These are phyloP conservation scores for Ateles fusciceps DNA, from an alignment of 2,797 vertebrate species.

Conservation along the genomic window DNA sequence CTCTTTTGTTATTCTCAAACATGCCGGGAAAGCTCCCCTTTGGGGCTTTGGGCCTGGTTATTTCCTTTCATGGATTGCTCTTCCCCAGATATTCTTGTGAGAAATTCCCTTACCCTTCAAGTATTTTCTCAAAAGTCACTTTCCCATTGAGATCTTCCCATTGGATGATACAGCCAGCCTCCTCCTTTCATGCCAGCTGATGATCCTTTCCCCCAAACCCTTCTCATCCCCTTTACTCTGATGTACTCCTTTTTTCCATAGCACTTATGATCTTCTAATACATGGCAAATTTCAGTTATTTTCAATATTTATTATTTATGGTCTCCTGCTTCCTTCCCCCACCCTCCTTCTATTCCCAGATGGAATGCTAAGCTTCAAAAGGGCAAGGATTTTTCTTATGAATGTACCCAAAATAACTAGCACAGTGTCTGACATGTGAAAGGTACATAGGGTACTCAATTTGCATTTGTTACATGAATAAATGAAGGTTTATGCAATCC, in stretches of 20 bases:
- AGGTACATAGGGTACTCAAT: neutral
- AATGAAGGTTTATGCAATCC: neutral
- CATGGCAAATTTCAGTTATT: neutral
- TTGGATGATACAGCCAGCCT: neutral
- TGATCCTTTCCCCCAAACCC: neutral
- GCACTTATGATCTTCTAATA: neutral
- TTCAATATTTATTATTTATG: neutral
- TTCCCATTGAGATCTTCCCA: neutral
- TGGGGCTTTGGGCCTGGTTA: neutral
- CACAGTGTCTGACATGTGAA: neutral
- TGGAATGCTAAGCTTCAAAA: neutral
- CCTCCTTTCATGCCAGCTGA: neutral
- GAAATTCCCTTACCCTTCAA: neutral
- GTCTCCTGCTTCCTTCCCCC: neutral
- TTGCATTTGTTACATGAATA: neutral
- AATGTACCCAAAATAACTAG: neutral
- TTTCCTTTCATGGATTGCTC: neutral
- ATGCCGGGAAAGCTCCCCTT: neutral
- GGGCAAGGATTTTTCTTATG: neutral
- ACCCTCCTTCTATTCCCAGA: neutral
- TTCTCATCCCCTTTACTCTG: neutral
- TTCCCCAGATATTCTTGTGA: neutral
- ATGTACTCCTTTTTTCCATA: neutral
- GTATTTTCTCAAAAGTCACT: neutral
- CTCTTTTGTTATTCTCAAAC: neutral